A percentile compares a stretch with the other conserved stretches of the same genome.
These are phyloP conservation scores for Semaprochilodus insignis DNA, from an alignment of 2,797 vertebrate species.

Conservation along the genomic window DNA sequence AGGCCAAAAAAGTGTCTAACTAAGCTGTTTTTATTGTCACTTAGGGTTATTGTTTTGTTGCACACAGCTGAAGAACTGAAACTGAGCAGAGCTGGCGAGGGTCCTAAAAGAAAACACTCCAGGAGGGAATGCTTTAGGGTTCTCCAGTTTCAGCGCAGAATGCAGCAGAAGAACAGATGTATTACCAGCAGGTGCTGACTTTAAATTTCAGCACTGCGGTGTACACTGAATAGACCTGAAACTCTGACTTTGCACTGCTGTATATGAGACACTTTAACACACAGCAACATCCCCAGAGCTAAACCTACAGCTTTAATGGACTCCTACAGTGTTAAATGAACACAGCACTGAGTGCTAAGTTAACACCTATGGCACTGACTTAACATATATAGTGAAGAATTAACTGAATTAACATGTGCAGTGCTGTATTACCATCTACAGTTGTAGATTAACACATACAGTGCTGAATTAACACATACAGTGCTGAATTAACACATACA, in stretches of 20 bases:
- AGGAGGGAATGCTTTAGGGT: not conserved
- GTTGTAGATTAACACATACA: not conserved
- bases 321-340: not conserved
- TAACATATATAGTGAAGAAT: not conserved
- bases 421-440: no score
- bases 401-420: not conserved
- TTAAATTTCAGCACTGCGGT: not conserved
- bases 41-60: not conserved
- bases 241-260: not conserved
- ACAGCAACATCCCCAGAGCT: not conserved
- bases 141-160: not conserved
- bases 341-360: not conserved
- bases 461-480: not conserved
- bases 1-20: no score
- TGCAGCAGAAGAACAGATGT: constrained; percentile 7
- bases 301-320: not conserved
- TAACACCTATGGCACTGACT: not conserved
- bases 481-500: not conserved
- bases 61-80: not conserved
- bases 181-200: not conserved
- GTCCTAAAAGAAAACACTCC: not conserved
- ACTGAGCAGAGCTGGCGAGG: not conserved
- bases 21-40: no score
- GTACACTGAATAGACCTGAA: no score
- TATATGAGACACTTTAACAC: not conserved